Percentiles rank a stretch among this genome's conserved stretches.
These are phyloP conservation scores for Burhinus oedicnemus DNA, from an alignment of 2,113 vertebrate species.

Conservation along the genomic window DNA sequence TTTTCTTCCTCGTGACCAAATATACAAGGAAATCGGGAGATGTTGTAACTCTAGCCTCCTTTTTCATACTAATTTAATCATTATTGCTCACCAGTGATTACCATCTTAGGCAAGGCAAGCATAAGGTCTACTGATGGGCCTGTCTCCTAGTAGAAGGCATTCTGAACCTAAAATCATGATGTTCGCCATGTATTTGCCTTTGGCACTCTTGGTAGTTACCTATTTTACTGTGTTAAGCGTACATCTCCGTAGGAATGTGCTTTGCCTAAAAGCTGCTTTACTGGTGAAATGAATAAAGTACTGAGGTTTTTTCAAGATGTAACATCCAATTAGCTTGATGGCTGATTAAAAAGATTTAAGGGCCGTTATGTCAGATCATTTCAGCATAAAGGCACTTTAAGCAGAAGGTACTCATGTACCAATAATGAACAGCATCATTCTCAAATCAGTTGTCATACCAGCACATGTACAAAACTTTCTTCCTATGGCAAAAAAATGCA, in stretches of 20 bases:
- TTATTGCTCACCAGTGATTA: neutral
- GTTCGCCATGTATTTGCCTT: neutral
- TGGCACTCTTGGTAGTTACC: neutral
- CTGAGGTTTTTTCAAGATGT: neutral
- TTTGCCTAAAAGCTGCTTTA: conserved; percentile 2
- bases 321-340: neutral
- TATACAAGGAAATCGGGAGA: neutral
- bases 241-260: neutral
- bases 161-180: neutral
- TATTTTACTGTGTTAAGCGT: neutral
- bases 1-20: neutral
- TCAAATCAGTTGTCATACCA: neutral
- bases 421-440: neutral
- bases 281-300: conserved; percentile 14
- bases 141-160: neutral
- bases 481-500: neutral
- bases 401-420: neutral
- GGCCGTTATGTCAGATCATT: neutral
- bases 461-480: neutral
- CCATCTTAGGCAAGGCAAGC: neutral
- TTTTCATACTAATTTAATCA: neutral
- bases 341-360: neutral
- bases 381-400: neutral
- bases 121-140: neutral
- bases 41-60: neutral